These are phyloP conservation scores for Xenopus borealis DNA, from an alignment of 2,113 vertebrate species.

Conservation along the genomic window DNA sequence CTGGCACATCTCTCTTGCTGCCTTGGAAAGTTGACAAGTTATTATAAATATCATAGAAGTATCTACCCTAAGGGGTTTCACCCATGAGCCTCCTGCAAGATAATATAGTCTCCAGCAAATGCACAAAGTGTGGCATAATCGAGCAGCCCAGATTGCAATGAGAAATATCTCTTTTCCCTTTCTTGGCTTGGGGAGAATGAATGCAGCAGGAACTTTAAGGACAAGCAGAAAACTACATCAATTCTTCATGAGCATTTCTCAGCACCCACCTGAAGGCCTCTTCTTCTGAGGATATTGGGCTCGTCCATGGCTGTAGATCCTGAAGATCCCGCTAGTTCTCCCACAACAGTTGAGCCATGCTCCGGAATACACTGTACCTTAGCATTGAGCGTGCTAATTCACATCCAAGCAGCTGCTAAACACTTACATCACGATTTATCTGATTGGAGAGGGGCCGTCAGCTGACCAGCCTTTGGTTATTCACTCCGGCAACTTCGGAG, in stretches of 20 bases:
- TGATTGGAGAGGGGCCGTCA: slow-evolving; percentile 85
- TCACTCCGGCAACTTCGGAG: slow-evolving; percentile 84
- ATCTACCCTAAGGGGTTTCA: too few species aligned
- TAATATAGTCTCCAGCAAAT: background rate
- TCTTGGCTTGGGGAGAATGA: slow-evolving; percentile 32
- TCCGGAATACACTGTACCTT: slow-evolving; percentile 59
- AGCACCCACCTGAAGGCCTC: slow-evolving; percentile 87
- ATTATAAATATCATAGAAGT: too few species aligned
- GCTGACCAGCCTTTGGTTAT: slow-evolving; percentile 75
- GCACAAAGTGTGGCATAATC: background rate
- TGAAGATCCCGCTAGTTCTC: slow-evolving; percentile 60
- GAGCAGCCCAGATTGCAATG: background rate
- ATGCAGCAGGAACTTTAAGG: slow-evolving; percentile 56
- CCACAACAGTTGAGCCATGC: slow-evolving; percentile 73
- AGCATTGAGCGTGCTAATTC: slow-evolving; percentile 71
- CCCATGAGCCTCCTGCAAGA: background rate
- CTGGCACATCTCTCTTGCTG: too few species aligned
- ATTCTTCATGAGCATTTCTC: background rate
- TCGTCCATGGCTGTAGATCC: slow-evolving; percentile 78
- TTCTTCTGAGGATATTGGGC: slow-evolving; percentile 87
- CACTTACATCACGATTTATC: slow-evolving; percentile 89
- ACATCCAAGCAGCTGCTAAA: slow-evolving; percentile 84
- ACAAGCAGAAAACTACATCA: slow-evolving; percentile 6
- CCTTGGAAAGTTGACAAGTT: too few species aligned
- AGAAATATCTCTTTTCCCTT: slow-evolving; percentile 8